These are phyloP conservation scores for Pachyramphus minor DNA, from an alignment of 2,113 vertebrate species.

Conservation along the genomic window DNA sequence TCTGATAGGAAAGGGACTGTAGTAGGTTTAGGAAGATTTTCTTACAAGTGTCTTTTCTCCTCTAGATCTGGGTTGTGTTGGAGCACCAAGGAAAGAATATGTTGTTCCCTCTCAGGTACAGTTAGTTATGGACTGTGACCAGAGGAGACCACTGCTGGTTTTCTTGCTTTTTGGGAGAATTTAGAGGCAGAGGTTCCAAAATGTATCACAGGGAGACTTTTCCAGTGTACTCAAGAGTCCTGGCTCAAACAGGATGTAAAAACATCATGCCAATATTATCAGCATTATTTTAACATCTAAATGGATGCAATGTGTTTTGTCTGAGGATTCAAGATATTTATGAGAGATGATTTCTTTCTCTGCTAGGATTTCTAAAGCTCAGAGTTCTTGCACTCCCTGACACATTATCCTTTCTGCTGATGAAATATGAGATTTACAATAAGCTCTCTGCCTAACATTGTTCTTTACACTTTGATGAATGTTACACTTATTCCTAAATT, in stretches of 20 bases:
- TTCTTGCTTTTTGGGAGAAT: not conserved
- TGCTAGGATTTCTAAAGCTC: not conserved
- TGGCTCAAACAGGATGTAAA: not conserved
- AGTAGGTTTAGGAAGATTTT: not conserved
- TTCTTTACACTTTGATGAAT: slow-evolving; percentile 10
- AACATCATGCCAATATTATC: not conserved
- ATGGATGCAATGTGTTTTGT: not conserved
- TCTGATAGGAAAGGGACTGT: not conserved
- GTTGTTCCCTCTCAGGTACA: not conserved
- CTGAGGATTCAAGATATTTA: not conserved
- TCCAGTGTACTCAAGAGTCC: not conserved
- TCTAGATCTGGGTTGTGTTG: not conserved
- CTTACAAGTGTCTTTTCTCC: not conserved
- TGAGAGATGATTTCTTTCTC: not conserved
- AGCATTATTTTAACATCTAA: not conserved
- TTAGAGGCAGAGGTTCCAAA: not conserved
- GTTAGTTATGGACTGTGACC: not conserved
- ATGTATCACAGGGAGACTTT: not conserved
- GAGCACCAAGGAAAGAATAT: not conserved
- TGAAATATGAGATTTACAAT: slow-evolving; percentile 22
- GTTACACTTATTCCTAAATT: not conserved
- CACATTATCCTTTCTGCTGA: not conserved
- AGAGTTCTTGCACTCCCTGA: not conserved
- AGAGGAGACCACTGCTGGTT: rapidly evolving
- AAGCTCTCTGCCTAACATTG: not conserved